Evolutionary conservation across 35 echinoderm and acorn worm species (phyloP), one percentile per base, ranked within the genome.

Genomic region (Ophioderma brevispina): DNA sequence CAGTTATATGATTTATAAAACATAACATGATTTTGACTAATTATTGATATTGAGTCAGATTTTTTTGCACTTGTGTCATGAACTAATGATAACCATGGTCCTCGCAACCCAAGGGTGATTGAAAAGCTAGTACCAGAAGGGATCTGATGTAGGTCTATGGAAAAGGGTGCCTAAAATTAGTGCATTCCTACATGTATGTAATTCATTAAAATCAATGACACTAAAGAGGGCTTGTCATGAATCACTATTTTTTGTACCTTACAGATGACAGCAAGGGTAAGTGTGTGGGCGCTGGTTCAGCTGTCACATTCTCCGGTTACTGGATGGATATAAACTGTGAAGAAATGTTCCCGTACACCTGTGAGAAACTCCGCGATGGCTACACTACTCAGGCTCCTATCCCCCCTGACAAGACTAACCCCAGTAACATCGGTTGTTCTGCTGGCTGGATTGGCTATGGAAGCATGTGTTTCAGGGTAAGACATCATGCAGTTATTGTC

Each of bases 231-330:
- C 41, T 46, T 8, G 5, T 46, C 4, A 46, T 25, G 23, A 70
- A 13, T 15, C 59, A 70, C 59, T 25, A 25, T 30, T 13, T 25
- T 70, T 15, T 70, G 10, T 70, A 25, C 17, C 33, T 37, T 38
- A 6, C 83, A 98, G 96, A 98, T 84, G 81, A 94, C 46, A 86
- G 25, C 37, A 75, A 25, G 13, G 96, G 96, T 17, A n/a, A 81
- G 25, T 98, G 96, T 64, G 96, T 98, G 0, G 86, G 89, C 0
- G 81, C 94, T 32, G 79, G 81, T 33, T 84, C 85, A n/a, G 95
- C 89, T 34, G 43, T 75, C 40, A 40, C 46, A 19, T 19, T 64
- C 4, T 40, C 90, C 0, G 96, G 96, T 19, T 42, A 78, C 2
- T 98, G 96, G 96, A 86, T 84, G 23, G 93, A 94, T 52, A 25